phyloP scores from a whole-genome alignment of 1,140 invertebrate species.

The fruit fly (Drosophila melanogaster) region Release_6_plus_ISO1_MT NT_033777.3:12237501-12238000 shows the following conservation, averaged over 20 bases:
- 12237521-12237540: conserved; percentile 73
- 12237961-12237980: conserved; percentile 27
- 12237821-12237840: conserved; percentile 87
- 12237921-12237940: conserved; percentile 44
- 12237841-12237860: conserved; percentile 85
- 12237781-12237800: conserved; percentile 85
- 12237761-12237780: conserved; percentile 87
- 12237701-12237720: conserved; percentile 49
- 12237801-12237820: conserved; percentile 85
- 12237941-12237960: conserved; percentile 51
- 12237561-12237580: conserved; percentile 79
- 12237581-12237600: conserved; percentile 60
- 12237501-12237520: conserved; percentile 72
- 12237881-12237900: conserved; percentile 40
- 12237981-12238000: conserved; percentile 39
- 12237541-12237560: conserved; percentile 45
- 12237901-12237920: conserved; percentile 66
- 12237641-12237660: conserved; percentile 40
- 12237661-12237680: conserved; percentile 51
- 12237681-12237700: conserved; percentile 39
- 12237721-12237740: conserved; percentile 84
- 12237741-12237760: conserved; percentile 88
- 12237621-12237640: conserved; percentile 62
- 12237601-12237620: conserved; percentile 62
- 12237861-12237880: conserved; percentile 69